phyloP scores from a whole-genome alignment of 1,140 invertebrate genomes.

The Chironomus striatipennis region DNA sequence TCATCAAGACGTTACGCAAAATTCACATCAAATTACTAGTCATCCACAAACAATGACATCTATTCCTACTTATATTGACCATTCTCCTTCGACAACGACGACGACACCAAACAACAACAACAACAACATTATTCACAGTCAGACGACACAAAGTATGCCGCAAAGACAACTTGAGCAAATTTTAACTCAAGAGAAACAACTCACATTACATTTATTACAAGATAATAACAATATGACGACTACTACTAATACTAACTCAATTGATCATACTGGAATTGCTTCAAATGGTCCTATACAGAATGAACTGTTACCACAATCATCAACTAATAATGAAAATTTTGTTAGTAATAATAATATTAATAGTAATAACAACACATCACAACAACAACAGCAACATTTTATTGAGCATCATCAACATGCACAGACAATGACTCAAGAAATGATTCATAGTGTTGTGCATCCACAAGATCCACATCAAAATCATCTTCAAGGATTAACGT shows the following conservation, averaged over 20 bases:
- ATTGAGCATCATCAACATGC: not conserved
- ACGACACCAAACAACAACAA: conserved; percentile 32
- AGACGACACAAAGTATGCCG: conserved; percentile 44
- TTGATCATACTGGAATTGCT: not conserved
- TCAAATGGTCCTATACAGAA: not conserved
- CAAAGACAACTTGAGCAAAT: conserved; percentile 47
- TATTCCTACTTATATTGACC: conserved; percentile 39
- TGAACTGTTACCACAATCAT: too few relatives aligned
- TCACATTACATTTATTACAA: too few relatives aligned
- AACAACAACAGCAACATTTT: not conserved
- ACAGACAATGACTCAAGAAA: not conserved
- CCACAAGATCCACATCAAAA: conserved; percentile 18
- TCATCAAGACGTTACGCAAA: too few relatives aligned
- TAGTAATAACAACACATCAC: not conserved
- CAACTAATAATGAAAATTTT: conserved; percentile 9
- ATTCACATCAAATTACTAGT: not conserved
- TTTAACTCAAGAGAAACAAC: conserved; percentile 38
- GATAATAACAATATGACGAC: too few relatives aligned
- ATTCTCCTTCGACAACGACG: conserved; percentile 35
- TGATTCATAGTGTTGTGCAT: conserved; percentile 15
- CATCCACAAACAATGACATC: conserved; percentile 46
- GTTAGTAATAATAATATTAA: not conserved
- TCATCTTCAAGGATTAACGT: conserved; percentile 29
- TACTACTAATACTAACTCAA: conserved; percentile 36
- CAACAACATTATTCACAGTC: conserved; percentile 36